These are phyloP conservation scores for Danio kyathit DNA, from an alignment of 2,797 vertebrate genomes.

Conservation along the genomic window DNA sequence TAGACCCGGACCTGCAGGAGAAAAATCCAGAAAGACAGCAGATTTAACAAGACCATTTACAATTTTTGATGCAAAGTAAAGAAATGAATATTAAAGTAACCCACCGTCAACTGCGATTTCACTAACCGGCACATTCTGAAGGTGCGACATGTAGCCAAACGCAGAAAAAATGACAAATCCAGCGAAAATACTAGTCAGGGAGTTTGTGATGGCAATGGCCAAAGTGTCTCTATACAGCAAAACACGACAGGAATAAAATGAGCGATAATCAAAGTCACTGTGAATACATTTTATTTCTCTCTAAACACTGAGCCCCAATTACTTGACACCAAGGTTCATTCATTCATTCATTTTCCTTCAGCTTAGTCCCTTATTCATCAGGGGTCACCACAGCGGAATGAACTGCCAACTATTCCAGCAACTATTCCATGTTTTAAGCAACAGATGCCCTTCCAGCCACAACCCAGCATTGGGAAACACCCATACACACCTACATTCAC, in stretches of 20 bases:
- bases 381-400: too few species aligned
- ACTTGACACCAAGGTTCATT: too few species aligned
- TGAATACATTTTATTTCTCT: neutral
- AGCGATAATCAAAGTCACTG: neutral
- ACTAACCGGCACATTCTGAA: conserved; percentile 74
- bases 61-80: neutral
- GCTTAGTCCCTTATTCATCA: too few species aligned
- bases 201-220: conserved; percentile 77
- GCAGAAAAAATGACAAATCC: conserved; percentile 85
- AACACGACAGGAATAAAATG: conserved; percentile 1
- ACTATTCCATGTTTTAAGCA: too few species aligned
- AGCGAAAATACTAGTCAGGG: conserved; percentile 79
- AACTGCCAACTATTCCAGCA: too few species aligned
- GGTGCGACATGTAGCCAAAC: conserved; percentile 82
- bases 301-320: neutral
- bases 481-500: too few species aligned
- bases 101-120: conserved; percentile 82
- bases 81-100: neutral
- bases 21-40: neutral
- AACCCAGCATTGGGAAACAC: too few species aligned
- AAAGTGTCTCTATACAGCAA: conserved; percentile 76
- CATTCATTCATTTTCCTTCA: too few species aligned
- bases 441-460: too few species aligned
- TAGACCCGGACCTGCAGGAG: conserved; percentile 75
- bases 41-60: neutral